Evolutionary conservation across 2,113 vertebrate species (phyloP).

Genomic region (Opisthocomus hoazin): DNA sequence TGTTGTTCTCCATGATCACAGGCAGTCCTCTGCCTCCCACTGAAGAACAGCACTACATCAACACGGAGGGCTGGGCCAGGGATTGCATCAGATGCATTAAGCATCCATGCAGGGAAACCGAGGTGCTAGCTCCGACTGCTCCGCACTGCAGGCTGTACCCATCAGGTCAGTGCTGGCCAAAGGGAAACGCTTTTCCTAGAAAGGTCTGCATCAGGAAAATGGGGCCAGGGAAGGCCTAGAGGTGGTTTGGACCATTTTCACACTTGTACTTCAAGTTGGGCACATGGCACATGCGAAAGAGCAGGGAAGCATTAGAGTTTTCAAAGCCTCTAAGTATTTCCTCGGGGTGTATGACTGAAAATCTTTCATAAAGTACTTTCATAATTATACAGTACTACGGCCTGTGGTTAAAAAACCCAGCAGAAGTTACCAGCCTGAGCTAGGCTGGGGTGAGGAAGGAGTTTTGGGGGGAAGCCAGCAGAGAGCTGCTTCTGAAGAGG

Average conservation of each 20-base stretch:
- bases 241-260: neutral
- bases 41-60: neutral
- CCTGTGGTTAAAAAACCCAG: neutral
- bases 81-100: fast-evolving
- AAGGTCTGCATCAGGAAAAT: neutral
- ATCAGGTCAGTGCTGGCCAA: neutral
- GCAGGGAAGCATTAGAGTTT: neutral
- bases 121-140: fast-evolving
- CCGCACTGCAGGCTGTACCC: fast-evolving
- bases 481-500: neutral
- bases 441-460: neutral
- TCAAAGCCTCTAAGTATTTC: neutral
- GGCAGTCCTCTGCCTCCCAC: neutral
- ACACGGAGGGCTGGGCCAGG: neutral
- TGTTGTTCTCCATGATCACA: neutral
- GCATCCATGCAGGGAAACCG: fast-evolving
- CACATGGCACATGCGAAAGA: neutral
- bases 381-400: neutral
- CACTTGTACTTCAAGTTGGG: neutral
- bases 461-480: neutral
- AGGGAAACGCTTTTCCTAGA: neutral
- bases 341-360: neutral
- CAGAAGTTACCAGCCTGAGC: neutral
- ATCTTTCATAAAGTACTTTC: neutral
- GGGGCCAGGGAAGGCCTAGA: neutral